Base-by-base conservation (phyloP, 2,888 invertebrate genomes). In the Patella depressa region DNA sequence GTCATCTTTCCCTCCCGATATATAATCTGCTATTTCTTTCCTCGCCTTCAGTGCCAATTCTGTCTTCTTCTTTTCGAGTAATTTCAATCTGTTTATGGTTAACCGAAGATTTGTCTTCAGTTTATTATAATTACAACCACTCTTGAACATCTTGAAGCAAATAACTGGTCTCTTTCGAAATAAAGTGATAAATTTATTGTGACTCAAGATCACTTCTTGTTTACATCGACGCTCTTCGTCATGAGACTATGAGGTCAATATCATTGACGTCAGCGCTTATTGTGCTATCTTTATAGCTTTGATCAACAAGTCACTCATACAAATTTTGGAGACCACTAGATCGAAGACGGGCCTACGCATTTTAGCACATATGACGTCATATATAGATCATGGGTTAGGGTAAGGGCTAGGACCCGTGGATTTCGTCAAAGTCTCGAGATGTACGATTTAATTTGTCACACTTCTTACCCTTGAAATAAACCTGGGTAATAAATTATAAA, bases 1-100 rank as follows among this genome's bases (percentile, higher is more conserved):
- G 81, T 94, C 94, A 77, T 92, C 91, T 88, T 93, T 93, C 74
- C 92, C 91, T 29, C 84, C 88, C 76, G 87, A 80, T 57, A 92
- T 88, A 90, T 97, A 99, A 92, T 99, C 99, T 1, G 98, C 98
- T 79, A 99, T 99, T 94, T 99, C 99, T 90, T 96, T 96, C 82
- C 98, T 94, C 0, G 98, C 96, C 92, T 99, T 99, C 90, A 97
- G 96, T 2, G 98, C 96, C 86, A 98, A 92, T 93, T 99, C 99
- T 0, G 98, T 95, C 93, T 90, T 90, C 93, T 99, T 99, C 92
- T 99, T 99, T 90, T 98, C 98, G 84, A 99, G 91, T 77, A 99
- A 92, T 92, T 98, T 98, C 65, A 99, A 93, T 72, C 99, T 95
- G 92, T 98, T 98, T 86, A 98, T 95, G 12, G 97, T 95, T 84